Evolutionary conservation across 2,888 invertebrate genomes (phyloP).

Genomic region (Ophion slaviceki): DNA sequence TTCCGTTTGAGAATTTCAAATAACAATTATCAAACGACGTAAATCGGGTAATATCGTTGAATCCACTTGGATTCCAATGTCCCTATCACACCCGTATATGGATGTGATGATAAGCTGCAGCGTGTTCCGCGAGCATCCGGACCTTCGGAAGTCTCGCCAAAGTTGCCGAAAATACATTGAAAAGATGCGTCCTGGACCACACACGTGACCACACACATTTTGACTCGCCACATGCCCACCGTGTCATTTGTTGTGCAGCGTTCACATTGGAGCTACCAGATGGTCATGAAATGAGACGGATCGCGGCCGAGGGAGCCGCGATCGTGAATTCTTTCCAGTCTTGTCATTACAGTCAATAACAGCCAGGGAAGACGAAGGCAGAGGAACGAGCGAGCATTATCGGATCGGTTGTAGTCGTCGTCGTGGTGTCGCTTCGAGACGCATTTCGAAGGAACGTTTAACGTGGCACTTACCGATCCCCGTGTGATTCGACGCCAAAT

Average conservation of each 20-base stretch:
- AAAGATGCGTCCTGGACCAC: too few relatives aligned
- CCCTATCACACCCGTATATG: too few relatives aligned
- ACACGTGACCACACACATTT: neutral
- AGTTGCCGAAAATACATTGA: too few relatives aligned
- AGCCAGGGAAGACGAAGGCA: neutral
- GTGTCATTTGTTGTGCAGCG: too few relatives aligned
- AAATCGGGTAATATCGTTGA: too few relatives aligned
- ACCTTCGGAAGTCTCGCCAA: too few relatives aligned
- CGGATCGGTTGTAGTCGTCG: slow-evolving; percentile 66
- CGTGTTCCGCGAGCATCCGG: too few relatives aligned
- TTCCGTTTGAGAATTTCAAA: too few relatives aligned
- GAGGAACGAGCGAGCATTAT: slow-evolving; percentile 61
- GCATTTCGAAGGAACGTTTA: slow-evolving; percentile 72
- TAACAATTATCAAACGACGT: too few relatives aligned
- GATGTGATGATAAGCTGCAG: too few relatives aligned
- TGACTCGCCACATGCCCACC: neutral
- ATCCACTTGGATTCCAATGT: too few relatives aligned
- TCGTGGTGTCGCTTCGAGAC: slow-evolving; percentile 69
- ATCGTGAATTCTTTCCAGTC: slow-evolving; percentile 32
- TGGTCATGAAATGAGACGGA: slow-evolving; percentile 14
- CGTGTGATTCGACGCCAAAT: slow-evolving; percentile 40
- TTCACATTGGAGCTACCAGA: neutral
- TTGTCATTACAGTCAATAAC: slow-evolving; percentile 23
- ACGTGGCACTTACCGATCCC: slow-evolving; percentile 71
- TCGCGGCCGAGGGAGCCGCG: neutral